Conservation (phyloP, 2,797 vertebrate genomes). For the Rhadinocentrus ornatus region DNA sequence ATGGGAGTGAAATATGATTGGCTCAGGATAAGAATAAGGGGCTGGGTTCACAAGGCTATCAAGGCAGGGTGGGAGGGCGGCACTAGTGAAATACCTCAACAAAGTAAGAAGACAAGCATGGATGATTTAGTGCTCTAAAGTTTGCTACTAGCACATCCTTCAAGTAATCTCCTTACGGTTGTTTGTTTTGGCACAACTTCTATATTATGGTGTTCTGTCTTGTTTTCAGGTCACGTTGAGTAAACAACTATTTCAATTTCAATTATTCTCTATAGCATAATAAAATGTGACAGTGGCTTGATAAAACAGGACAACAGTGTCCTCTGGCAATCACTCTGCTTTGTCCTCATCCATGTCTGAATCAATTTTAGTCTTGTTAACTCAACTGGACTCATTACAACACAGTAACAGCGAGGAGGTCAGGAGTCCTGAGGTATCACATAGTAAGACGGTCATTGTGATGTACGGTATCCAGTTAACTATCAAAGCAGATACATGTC, state of each 20-base stretch:
- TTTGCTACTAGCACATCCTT: constrained; percentile 27
- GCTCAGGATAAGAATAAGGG: constrained; percentile 69
- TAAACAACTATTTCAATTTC: constrained; percentile 31
- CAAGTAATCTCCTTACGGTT: constrained; percentile 25
- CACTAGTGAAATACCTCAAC: constrained; percentile 64
- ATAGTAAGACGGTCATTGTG: constrained; percentile 28
- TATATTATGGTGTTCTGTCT: constrained; percentile 12
- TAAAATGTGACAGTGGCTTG: constrained; percentile 29
- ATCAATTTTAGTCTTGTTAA: constrained; percentile 51
- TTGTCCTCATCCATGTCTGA: constrained; percentile 28
- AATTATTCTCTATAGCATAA: constrained; percentile 16
- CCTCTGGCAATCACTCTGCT: constrained; percentile 23
- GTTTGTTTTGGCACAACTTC: constrained; percentile 25
- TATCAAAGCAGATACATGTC: constrained; percentile 16
- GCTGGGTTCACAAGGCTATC: constrained; percentile 76
- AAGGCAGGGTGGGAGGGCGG: constrained; percentile 20
- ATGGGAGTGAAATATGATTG: constrained; percentile 82
- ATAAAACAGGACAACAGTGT: constrained; percentile 22
- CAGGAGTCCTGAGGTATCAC: constrained; percentile 28
- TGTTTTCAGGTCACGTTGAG: constrained; percentile 17
- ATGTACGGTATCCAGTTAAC: constrained; percentile 21
- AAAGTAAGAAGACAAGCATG: constrained; percentile 51
- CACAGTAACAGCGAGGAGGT: constrained; percentile 20
- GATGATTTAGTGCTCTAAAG: constrained; percentile 42
- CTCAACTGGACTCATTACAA: constrained; percentile 52